These are phyloP conservation scores for Ooceraea biroi DNA, from an alignment of 1,140 invertebrate species.

Conservation along the genomic window DNA sequence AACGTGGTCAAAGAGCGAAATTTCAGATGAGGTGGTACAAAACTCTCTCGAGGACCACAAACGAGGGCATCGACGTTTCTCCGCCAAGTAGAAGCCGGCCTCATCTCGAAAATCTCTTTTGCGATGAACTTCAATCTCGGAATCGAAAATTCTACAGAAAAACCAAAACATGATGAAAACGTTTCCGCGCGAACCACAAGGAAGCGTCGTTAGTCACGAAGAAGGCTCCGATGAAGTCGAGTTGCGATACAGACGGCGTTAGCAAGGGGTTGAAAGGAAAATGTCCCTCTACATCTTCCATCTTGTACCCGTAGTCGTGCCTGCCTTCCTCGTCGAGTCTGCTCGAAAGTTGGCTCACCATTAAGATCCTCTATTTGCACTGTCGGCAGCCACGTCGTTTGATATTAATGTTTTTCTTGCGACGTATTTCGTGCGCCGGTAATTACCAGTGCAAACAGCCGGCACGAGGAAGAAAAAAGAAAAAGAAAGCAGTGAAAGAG, in stretches of 20 bases:
- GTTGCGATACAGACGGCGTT: constrained; percentile 54
- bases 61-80: neutral
- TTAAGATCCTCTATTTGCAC: constrained; percentile 82
- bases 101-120: neutral
- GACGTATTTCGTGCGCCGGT: constrained; percentile 75
- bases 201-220: constrained; percentile 52
- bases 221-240: constrained; percentile 48
- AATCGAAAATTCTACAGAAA: constrained; percentile 17
- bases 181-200: constrained; percentile 48
- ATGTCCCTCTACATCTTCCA: constrained; percentile 66
- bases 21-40: constrained; percentile 54
- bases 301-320: constrained; percentile 34
- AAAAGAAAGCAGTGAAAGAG: constrained; percentile 29
- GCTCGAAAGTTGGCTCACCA: constrained; percentile 76
- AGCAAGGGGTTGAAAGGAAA: constrained; percentile 60
- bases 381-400: constrained; percentile 78
- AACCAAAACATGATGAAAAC: constrained; percentile 9
- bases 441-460: constrained; percentile 80
- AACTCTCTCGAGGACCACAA: constrained; percentile 52
- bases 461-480: constrained; percentile 54
- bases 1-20: constrained; percentile 67
- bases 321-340: constrained; percentile 53
- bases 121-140: constrained; percentile 11
- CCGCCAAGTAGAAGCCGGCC: neutral
- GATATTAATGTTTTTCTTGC: constrained; percentile 84